Conservation (phyloP, 2,113 vertebrate species). For the Etheostoma spectabile region DNA sequence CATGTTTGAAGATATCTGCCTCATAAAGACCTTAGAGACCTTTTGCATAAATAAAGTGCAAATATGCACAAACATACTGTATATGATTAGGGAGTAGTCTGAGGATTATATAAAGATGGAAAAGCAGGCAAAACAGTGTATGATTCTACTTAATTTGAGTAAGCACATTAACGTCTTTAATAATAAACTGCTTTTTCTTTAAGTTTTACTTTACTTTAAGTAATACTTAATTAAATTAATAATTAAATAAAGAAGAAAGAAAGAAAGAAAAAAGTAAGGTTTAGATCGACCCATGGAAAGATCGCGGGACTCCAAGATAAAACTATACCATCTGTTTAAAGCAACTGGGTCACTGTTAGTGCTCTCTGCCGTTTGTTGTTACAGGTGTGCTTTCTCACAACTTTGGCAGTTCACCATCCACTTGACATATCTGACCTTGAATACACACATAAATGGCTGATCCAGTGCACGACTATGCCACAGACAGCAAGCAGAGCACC, state of each 20-base stretch:
- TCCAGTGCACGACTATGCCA: not conserved
- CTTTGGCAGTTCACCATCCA: conserved; percentile 1
- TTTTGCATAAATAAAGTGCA: not conserved
- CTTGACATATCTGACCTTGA: conserved; percentile 27
- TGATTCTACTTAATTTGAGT: not conserved
- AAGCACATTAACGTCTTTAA: not conserved
- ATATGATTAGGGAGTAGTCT: not conserved
- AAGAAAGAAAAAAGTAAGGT: not conserved
- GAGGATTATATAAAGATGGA: not conserved
- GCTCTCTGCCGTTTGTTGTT: not conserved
- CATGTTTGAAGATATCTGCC: not conserved
- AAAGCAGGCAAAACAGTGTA: not conserved
- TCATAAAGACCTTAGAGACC: not conserved
- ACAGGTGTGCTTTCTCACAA: conserved; percentile 50
- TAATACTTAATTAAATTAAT: not conserved
- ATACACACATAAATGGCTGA: conserved; percentile 1
- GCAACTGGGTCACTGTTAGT: not conserved
- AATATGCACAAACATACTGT: not conserved
- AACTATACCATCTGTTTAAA: not conserved
- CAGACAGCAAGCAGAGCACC: not conserved
- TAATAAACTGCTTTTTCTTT: not conserved
- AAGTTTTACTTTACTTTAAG: not conserved
- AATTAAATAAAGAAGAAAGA: not conserved
- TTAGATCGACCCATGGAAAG: not conserved
- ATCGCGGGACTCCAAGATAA: not conserved